Conservation (phyloP, 1,140 invertebrate genomes). For the Solen grandis region DNA sequence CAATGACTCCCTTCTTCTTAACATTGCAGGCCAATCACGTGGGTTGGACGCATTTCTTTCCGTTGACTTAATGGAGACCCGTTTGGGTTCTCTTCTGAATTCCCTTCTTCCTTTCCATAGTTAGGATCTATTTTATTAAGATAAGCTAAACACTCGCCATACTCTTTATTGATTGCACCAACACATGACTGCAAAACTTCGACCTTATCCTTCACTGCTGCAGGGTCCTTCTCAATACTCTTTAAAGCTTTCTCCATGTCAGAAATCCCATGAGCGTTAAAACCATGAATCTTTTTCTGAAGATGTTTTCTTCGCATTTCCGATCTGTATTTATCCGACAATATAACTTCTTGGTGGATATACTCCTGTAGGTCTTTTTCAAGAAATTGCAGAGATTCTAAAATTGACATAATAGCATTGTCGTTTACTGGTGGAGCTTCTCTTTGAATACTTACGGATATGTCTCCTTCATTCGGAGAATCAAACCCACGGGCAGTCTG, state of each 20-base stretch:
- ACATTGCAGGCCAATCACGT: constrained; percentile 37
- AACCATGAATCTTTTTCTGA: constrained; percentile 43
- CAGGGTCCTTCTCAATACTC: constrained; percentile 31
- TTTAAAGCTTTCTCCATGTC: constrained; percentile 41
- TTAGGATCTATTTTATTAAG: constrained; percentile 27
- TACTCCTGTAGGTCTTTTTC: constrained; percentile 51
- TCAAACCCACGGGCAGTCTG: not conserved
- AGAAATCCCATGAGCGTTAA: constrained; percentile 43
- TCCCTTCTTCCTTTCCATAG: not conserved
- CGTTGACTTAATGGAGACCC: too few relatives aligned
- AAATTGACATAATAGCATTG: constrained; percentile 51
- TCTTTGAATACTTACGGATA: constrained; percentile 4
- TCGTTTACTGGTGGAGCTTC: constrained; percentile 28
- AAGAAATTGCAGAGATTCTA: constrained; percentile 41
- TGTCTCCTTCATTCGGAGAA: not conserved
- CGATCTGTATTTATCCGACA: constrained; percentile 37
- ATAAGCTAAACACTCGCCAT: constrained; percentile 36
- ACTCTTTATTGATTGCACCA: constrained; percentile 41
- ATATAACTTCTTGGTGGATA: constrained; percentile 38
- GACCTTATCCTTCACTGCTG: constrained; percentile 27
- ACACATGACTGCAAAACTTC: constrained; percentile 13
- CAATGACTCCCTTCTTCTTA: constrained; percentile 19
- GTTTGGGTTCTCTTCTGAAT: too few relatives aligned
- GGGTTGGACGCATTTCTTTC: too few relatives aligned
- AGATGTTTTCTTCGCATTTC: constrained; percentile 46